Conservation (phyloP, 1,140 invertebrate species). For the Trachymyrmex septentrionalis region DNA sequence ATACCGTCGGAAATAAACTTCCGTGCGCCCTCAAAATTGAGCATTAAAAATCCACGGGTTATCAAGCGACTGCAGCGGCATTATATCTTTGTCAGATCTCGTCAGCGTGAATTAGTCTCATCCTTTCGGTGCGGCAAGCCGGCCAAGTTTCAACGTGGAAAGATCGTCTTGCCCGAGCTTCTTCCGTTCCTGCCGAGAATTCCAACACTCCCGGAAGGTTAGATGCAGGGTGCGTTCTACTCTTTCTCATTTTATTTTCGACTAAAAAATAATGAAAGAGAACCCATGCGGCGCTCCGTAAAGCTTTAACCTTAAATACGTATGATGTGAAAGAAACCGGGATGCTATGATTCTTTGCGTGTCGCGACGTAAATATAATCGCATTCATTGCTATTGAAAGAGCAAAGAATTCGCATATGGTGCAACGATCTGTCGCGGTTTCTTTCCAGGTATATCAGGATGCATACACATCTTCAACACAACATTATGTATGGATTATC, state of each 20-base stretch:
- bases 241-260: slow-evolving; percentile 15
- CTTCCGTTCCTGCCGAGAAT: slow-evolving; percentile 30
- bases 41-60: slow-evolving; percentile 49
- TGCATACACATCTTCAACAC: not conserved
- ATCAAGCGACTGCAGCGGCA: slow-evolving; percentile 35
- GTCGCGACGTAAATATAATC: slow-evolving; percentile 33
- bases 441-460: not conserved
- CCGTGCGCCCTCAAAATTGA: slow-evolving; percentile 22
- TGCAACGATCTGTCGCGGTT: slow-evolving; percentile 12
- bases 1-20: slow-evolving; percentile 26
- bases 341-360: slow-evolving; percentile 34
- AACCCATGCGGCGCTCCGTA: not conserved
- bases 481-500: slow-evolving; percentile 17
- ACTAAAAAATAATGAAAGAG: slow-evolving; percentile 32
- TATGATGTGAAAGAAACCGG: not conserved
- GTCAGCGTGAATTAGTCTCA: slow-evolving; percentile 44
- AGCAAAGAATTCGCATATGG: slow-evolving; percentile 21
- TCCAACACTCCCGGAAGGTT: slow-evolving; percentile 22
- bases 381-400: slow-evolving; percentile 22
- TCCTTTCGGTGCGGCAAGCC: slow-evolving; percentile 38
- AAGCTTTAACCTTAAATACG: not conserved
- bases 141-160: slow-evolving; percentile 40
- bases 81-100: slow-evolving; percentile 49
- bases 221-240: not conserved
- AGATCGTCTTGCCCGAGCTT: slow-evolving; percentile 16